These are phyloP conservation scores for Ascidia mentula DNA, from an alignment of 23 tunicate genomes.

Conservation along the genomic window DNA sequence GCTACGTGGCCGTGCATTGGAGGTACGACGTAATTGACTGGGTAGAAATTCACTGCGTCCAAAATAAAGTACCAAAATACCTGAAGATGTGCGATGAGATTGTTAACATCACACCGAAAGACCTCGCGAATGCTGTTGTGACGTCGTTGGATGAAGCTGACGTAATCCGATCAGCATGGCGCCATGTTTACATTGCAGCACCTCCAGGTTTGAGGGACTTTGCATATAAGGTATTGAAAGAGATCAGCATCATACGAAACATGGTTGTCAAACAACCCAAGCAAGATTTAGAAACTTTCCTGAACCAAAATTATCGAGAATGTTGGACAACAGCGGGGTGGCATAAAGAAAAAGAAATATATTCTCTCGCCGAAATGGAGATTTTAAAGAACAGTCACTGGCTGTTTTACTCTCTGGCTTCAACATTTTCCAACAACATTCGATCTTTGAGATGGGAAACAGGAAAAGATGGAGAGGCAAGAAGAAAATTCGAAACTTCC, in stretches of 20 bases:
- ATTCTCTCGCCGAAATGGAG: slow-evolving; percentile 52
- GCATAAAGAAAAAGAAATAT: slow-evolving; percentile 19
- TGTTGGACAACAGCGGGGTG: slow-evolving; percentile 33
- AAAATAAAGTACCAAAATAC: background rate
- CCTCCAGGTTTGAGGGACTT: slow-evolving; percentile 25
- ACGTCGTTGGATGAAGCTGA: background rate
- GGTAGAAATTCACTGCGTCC: background rate
- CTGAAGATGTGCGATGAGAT: background rate
- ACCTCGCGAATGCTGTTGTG: slow-evolving; percentile 22
- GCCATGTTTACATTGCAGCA: slow-evolving; percentile 27
- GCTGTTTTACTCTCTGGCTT: slow-evolving; percentile 32
- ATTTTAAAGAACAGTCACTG: slow-evolving; percentile 17
- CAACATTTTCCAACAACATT: slow-evolving; percentile 43
- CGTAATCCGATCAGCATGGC: background rate
- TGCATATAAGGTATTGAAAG: background rate
- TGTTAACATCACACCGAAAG: background rate
- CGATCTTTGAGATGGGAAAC: slow-evolving; percentile 1
- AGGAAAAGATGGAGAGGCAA: background rate
- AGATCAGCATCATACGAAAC: background rate
- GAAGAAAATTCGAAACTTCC: background rate
- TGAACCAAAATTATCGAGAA: slow-evolving; percentile 6
- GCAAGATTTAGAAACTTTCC: background rate
- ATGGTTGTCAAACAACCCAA: background rate
- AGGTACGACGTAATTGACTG: slow-evolving; percentile 33
- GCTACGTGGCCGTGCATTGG: slow-evolving; percentile 43